Base-by-base conservation (phyloP, 2,888 invertebrate species). In the Andrena bicolor region DNA sequence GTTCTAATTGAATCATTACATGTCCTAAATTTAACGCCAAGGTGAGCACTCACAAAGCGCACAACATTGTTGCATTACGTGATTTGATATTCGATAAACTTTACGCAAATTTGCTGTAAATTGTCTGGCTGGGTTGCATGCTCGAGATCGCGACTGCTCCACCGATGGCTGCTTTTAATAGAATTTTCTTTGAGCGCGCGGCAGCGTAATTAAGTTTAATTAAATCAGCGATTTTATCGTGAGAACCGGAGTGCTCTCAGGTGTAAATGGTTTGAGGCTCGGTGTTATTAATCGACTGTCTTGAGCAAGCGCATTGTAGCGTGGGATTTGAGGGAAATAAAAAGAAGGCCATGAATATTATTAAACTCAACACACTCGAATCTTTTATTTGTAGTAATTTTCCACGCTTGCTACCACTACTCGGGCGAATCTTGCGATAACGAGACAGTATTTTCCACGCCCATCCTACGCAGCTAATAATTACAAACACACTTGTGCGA, bases 401-500 rank as follows among this genome's bases (percentile, higher is more conserved):
- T 68, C 51, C 28, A 8, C 32, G 32, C 4, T 28, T 26, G 30
- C 16, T 30, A 56, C 63, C 20, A 8, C 41, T 58, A 35, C 64
- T 28, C 13, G 10, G 28, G 26, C 61, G 70, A 70, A 76, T 76
- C 70, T 63, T 68, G 56, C 53, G 80, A 23, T 80, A 74, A 75
- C 51, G 41, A n/a, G n/a, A 65, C 72, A n/a, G 69, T 30, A 53
- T 65, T 81, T 73, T 70, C 64, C 69, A 69, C 58, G 70, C 28
- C 1, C 77, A 16, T 65, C 77, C 82, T 73, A 82, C 69, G 73
- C 73, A 60, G 35, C 65, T 82, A 78, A 82, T 56, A 20, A 53
- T 81, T 82, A 70, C 65, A 65, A 70, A 68, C 69, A 60, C 82
- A 74, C 61, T 65, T 13, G 78, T 78, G 79, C 68, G 32, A 82